phyloP scores from a whole-genome alignment of 2,113 vertebrate species.

The Dromiciops gliroides region DNA sequence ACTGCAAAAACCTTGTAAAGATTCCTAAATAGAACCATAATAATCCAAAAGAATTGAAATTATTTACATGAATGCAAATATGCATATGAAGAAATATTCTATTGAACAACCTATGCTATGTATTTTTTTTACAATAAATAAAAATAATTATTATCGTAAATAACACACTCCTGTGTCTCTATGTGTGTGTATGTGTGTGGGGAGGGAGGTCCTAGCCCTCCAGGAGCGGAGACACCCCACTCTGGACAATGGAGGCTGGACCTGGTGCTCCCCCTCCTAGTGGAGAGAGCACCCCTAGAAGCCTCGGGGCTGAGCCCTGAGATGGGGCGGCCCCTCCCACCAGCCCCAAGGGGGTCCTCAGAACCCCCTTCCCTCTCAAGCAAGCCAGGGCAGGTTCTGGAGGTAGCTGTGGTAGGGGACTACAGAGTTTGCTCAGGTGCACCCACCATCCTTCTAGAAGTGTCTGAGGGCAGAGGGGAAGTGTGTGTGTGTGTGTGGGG shows the following conservation, averaged over 20 bases:
- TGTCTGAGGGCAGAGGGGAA: too few species aligned
- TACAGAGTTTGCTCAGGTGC: too few species aligned
- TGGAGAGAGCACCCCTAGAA: not conserved
- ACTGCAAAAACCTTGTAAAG: not conserved
- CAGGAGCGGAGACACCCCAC: not conserved
- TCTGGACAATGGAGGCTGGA: not conserved
- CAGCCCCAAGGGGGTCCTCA: too few species aligned
- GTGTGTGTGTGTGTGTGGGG: too few species aligned
- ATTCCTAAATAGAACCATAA: not conserved
- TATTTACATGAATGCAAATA: not conserved
- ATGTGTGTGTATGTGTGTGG: too few species aligned
- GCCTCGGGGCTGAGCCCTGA: not conserved
- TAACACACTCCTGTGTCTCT: too few species aligned
- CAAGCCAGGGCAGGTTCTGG: too few species aligned
- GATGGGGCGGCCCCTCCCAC: too few species aligned
- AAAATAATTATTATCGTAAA: conserved; percentile 77
- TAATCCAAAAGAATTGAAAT: not conserved
- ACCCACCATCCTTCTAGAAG: not conserved
- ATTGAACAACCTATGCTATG: not conserved
- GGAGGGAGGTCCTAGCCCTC: not conserved
- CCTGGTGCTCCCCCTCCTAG: not conserved
- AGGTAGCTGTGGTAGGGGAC: not conserved
- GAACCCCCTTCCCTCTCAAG: too few species aligned
- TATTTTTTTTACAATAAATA: conserved; percentile 79
- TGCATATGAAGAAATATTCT: not conserved